Conservation (phyloP, 2,113 vertebrate genomes). For the Marmota monax region DNA sequence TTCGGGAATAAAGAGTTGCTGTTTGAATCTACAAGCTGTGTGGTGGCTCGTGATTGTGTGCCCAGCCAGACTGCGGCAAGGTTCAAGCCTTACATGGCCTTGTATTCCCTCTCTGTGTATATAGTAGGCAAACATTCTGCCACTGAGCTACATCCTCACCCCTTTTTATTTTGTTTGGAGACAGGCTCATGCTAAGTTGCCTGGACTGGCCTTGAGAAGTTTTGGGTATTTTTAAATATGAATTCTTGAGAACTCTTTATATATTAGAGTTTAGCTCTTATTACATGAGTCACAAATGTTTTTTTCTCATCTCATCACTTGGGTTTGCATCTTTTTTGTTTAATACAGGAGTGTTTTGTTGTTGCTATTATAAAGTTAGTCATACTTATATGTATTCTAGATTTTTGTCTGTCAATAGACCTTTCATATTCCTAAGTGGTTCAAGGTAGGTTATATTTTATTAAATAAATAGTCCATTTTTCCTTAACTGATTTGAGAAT, state of each 20-base stretch:
- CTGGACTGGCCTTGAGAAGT: neutral
- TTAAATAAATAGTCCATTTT: neutral
- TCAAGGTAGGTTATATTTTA: neutral
- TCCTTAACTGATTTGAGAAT: neutral
- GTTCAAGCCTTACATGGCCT: too few relatives aligned
- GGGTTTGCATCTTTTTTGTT: neutral
- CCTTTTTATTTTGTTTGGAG: neutral
- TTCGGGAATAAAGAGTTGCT: too few relatives aligned
- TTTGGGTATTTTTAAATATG: slow-evolving; percentile 26
- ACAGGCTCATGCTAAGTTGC: neutral
- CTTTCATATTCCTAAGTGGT: neutral
- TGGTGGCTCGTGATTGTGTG: too few relatives aligned
- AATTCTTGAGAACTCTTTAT: slow-evolving; percentile 27
- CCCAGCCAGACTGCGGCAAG: too few relatives aligned
- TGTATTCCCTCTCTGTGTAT: too few relatives aligned
- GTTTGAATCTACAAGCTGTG: too few relatives aligned
- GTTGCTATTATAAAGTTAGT: slow-evolving; percentile 17
- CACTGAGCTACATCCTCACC: neutral
- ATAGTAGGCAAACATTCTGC: neutral
- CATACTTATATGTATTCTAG: neutral
- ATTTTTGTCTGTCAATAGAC: neutral
- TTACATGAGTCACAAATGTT: neutral
- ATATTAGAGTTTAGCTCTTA: slow-evolving; percentile 1
- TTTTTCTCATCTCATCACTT: slow-evolving; percentile 9
- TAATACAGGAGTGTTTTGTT: neutral